Evolutionary conservation across 2,797 vertebrate species (phyloP).

Genomic region (Micropoecilia bifurca): DNA sequence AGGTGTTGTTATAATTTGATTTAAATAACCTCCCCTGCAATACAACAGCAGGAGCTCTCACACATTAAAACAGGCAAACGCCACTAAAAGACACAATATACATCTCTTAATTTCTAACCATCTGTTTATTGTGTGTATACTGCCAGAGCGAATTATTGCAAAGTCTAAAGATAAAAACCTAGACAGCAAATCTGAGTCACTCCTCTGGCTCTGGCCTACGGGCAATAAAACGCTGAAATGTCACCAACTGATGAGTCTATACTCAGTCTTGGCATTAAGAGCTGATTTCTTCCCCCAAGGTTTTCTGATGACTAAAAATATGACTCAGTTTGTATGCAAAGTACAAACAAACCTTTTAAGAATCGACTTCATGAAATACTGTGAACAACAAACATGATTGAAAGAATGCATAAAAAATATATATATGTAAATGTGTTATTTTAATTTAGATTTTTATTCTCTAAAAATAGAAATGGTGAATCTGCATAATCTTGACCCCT

Average conservation of each 20-base stretch:
- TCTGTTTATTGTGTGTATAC: background rate
- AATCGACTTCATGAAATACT: background rate
- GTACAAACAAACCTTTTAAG: conserved; percentile 8
- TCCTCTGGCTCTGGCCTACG: background rate
- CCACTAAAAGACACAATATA: background rate
- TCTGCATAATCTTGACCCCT: background rate
- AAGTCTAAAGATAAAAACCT: conserved; percentile 6
- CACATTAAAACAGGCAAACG: background rate
- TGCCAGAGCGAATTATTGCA: background rate
- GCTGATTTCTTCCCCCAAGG: conserved; percentile 10
- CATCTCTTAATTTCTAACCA: background rate
- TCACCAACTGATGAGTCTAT: conserved; percentile 7
- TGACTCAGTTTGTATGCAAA: conserved; percentile 6
- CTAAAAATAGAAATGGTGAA: background rate
- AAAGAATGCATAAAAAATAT: no score
- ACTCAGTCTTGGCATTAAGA: conserved; percentile 15
- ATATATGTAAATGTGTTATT: background rate
- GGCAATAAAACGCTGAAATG: conserved; percentile 18
- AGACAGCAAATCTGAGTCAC: conserved; percentile 6
- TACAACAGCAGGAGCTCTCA: background rate
- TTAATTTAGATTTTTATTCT: background rate
- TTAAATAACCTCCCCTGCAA: background rate
- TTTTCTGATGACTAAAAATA: conserved; percentile 15
- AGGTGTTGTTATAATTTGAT: background rate
- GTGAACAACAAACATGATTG: background rate